Evolutionary conservation across 2,797 vertebrate genomes (phyloP), one percentile per base, ranked within the genome.

Genomic region (Sarcophilus harrisii): DNA sequence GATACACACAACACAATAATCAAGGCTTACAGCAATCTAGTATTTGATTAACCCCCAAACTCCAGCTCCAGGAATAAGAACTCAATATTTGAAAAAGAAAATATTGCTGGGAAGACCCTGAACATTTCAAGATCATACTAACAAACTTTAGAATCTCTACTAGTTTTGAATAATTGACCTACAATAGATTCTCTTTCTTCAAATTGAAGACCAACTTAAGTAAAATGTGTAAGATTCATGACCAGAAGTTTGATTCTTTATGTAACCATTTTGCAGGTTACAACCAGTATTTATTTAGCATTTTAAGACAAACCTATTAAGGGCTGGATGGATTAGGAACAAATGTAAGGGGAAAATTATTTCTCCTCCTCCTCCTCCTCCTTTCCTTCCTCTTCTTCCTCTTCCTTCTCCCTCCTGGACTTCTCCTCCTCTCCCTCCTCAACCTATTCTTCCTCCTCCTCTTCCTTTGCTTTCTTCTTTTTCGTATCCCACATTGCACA

Each of bases 321-420:
- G 14, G 16, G 6, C 16, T 73, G 1, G 2, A 73, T 73, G 16
- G 16, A 73, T 73, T 55, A 73, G 18, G 16, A 28, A 73, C 3
- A 38, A 1, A 73, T 55, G 54, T 55, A 55, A 55, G 10, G 54
- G 54, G 54, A 55, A 55, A 55, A 10, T 9, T 11, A 55, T 5
- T 55, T 55, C 30, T n/a, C 3, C 13, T 66, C 4, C 4, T 66
- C 1, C 30, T 66, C 21, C 3, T 58, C 16, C 11, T 21, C 13
- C 16, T 21, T 4, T 4, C 4, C 3, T 2, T 32, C 12, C 1
- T 32, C 1, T 5, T 14, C 12, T 0, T 32, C 9, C 24, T 54
- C 3, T 1, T 29, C 9, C 3, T 29, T 1, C 10, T 90, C 27
- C 4, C 30, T 66, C 1, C 30, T 66, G 9, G 6, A 30, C 38